Percentiles rank a stretch among this genome's conserved stretches.
Evolutionary conservation across 2,888 invertebrate genomes (phyloP).

Genomic region (Polyommatus iphigenia): DNA sequence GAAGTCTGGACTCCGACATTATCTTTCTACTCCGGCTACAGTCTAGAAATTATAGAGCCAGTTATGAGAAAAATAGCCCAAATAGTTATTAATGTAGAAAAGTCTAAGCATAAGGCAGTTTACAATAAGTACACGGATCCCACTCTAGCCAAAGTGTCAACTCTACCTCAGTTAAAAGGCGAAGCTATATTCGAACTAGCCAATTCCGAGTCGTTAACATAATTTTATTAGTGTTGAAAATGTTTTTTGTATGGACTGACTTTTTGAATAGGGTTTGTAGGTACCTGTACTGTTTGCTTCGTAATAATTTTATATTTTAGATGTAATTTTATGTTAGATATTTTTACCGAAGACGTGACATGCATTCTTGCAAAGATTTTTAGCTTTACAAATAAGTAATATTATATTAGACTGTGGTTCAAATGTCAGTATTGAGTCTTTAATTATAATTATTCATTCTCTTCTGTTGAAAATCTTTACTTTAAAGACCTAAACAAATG

Average conservation of each 20-base stretch:
- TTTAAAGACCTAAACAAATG: constrained; percentile 24
- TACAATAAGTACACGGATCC: constrained; percentile 82
- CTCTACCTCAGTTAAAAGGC: constrained; percentile 82
- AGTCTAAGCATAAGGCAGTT: constrained; percentile 85
- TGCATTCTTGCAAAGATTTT: neutral
- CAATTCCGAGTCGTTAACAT: constrained; percentile 31
- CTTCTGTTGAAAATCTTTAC: neutral
- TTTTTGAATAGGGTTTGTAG: constrained; percentile 38
- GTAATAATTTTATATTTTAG: constrained; percentile 43
- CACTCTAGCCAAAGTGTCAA: constrained; percentile 83
- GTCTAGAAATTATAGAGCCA: constrained; percentile 83
- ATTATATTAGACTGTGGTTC: neutral
- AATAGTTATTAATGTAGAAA: constrained; percentile 84
- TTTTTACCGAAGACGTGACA: constrained; percentile 19
- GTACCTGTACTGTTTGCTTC: constrained; percentile 43
- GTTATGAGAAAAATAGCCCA: constrained; percentile 85
- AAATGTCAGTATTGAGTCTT: constrained; percentile 6
- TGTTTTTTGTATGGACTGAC: constrained; percentile 40
- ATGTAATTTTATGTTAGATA: constrained; percentile 39
- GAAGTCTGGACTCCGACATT: constrained; percentile 88
- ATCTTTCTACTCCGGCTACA: constrained; percentile 87
- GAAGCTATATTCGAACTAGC: constrained; percentile 58
- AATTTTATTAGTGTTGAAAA: constrained; percentile 29
- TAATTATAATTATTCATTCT: neutral
- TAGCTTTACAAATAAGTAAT: neutral